Evolutionary conservation across 2,888 invertebrate species (phyloP).

Genomic region (Rhorus exstirpatorius): DNA sequence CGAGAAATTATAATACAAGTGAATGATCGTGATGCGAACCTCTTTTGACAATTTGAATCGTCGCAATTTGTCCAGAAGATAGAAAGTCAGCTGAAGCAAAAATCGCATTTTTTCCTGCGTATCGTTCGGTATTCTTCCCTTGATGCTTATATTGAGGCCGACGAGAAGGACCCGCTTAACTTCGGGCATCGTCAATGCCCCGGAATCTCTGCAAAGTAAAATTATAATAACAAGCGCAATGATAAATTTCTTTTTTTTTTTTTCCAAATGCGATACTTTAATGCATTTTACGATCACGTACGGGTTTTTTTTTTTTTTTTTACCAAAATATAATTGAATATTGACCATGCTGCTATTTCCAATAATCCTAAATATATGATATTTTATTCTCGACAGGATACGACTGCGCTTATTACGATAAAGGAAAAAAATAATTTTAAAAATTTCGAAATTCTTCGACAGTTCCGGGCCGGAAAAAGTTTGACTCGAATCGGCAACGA

Average conservation of each 20-base stretch:
- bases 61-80: slow-evolving; percentile 96
- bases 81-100: slow-evolving; percentile 95
- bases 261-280: too few species aligned
- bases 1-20: too few species aligned
- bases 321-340: too few species aligned
- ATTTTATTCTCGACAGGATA: neutral
- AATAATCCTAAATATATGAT: too few species aligned
- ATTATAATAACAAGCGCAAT: too few species aligned
- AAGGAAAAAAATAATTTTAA: slow-evolving; percentile 22
- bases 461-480: too few species aligned
- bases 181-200: slow-evolving; percentile 91
- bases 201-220: slow-evolving; percentile 88
- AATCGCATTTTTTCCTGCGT: slow-evolving; percentile 93
- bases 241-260: too few species aligned
- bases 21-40: slow-evolving; percentile 84
- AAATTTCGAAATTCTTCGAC: slow-evolving; percentile 39
- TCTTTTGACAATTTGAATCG: slow-evolving; percentile 95
- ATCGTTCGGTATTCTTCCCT: slow-evolving; percentile 89
- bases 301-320: too few species aligned
- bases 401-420: too few species aligned
- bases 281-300: too few species aligned
- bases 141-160: slow-evolving; percentile 91
- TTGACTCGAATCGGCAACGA: too few species aligned
- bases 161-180: slow-evolving; percentile 93
- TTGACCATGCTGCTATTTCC: too few species aligned